phyloP scores from a whole-genome alignment of 1,140 invertebrate genomes.

The Mercenaria mercenaria region DNA sequence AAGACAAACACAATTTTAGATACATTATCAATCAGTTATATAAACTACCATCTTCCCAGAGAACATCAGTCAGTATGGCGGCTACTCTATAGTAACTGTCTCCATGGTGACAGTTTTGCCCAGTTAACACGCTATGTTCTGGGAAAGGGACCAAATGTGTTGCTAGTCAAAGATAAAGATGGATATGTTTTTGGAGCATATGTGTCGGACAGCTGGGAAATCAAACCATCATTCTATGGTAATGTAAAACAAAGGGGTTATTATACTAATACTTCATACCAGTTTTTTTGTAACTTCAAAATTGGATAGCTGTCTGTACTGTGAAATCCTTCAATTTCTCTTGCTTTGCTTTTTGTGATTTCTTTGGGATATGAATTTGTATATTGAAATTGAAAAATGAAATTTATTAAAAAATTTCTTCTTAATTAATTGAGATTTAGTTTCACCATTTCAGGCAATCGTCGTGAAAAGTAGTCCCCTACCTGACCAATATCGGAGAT shows the following conservation, averaged over 20 bases:
- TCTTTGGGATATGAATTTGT: too few species aligned
- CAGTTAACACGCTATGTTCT: conserved; percentile 80
- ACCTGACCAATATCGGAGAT: too few species aligned
- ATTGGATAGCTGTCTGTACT: neutral
- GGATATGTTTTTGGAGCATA: conserved; percentile 96
- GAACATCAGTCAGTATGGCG: conserved; percentile 82
- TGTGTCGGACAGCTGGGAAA: conserved; percentile 91
- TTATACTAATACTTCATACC: too few species aligned
- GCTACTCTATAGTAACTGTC: conserved; percentile 82
- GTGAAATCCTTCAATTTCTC: neutral
- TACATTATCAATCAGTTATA: conserved; percentile 76
- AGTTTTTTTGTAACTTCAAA: conserved; percentile 6
- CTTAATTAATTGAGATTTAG: too few species aligned
- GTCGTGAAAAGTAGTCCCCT: too few species aligned
- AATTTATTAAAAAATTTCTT: too few species aligned
- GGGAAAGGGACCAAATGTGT: conserved; percentile 81
- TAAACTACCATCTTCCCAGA: conserved; percentile 81
- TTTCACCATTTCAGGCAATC: too few species aligned
- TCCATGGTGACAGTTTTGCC: conserved; percentile 85
- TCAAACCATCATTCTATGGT: conserved; percentile 90
- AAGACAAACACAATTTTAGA: conserved; percentile 76
- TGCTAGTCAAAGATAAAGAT: conserved; percentile 89
- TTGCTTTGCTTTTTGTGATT: neutral
- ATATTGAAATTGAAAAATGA: too few species aligned
- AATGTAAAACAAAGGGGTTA: too few species aligned